These are phyloP conservation scores for Cartodere bifasciata DNA, from an alignment of 2,888 invertebrate species.

Conservation along the genomic window DNA sequence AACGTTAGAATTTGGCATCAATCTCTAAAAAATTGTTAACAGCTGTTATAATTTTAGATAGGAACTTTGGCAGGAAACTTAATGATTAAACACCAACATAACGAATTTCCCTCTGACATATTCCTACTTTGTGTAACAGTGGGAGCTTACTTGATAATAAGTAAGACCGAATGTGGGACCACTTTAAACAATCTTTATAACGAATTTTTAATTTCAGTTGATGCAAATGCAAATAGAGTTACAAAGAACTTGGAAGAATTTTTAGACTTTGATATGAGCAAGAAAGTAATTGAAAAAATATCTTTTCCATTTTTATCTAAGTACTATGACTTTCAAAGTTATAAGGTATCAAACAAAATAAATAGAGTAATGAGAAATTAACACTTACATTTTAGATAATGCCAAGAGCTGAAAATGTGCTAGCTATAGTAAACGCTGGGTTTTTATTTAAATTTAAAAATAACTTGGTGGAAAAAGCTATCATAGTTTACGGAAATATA, in stretches of 20 bases:
- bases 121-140: constrained; percentile 49
- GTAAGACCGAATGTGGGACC: constrained; percentile 12
- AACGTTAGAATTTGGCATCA: constrained; percentile 53
- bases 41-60: constrained; percentile 39
- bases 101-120: constrained; percentile 61
- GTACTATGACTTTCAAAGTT: constrained; percentile 27
- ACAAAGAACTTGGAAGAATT: constrained; percentile 27
- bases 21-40: too few species aligned
- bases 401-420: constrained; percentile 56
- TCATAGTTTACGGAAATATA: constrained; percentile 53
- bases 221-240: constrained; percentile 16
- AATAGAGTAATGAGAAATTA: background rate
- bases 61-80: constrained; percentile 61
- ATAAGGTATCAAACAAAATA: constrained; percentile 21
- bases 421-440: constrained; percentile 60
- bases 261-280: constrained; percentile 34
- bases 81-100: constrained; percentile 50
- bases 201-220: constrained; percentile 19
- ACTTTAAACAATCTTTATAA: background rate
- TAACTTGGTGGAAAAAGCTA: constrained; percentile 35
- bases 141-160: constrained; percentile 37
- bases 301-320: constrained; percentile 36
- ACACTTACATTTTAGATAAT: constrained; percentile 42
- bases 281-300: constrained; percentile 37
- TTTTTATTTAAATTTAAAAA: constrained; percentile 48